A percentile compares a stretch with the other conserved stretches of the same genome.
phyloP scores from a whole-genome alignment of 2,113 vertebrate species.

The Guaruba guarouba region DNA sequence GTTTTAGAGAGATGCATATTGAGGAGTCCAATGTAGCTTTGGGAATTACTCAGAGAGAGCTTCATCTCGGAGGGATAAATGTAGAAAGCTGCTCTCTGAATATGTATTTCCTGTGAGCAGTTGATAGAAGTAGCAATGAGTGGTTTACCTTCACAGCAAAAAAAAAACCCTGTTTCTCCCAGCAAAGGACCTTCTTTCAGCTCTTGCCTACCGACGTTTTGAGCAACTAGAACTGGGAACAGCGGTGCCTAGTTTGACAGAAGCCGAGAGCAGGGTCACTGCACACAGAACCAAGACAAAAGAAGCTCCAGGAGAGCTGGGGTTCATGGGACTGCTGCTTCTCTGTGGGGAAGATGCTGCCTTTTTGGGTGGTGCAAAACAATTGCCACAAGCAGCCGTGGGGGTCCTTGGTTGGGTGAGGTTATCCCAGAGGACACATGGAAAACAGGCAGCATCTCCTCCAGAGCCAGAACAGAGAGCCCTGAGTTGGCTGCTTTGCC shows the following conservation, averaged over 20 bases:
- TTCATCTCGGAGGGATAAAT: neutral
- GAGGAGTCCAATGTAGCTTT: neutral
- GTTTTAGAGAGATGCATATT: neutral
- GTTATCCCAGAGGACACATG: slow-evolving; percentile 29
- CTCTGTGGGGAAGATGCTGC: neutral
- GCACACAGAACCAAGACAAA: neutral
- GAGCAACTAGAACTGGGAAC: neutral
- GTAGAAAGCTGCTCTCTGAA: neutral
- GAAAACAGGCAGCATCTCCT: neutral
- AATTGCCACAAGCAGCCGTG: neutral
- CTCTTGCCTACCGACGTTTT: neutral
- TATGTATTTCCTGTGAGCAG: neutral
- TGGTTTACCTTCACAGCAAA: neutral
- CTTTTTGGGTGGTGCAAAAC: neutral
- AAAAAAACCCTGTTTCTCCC: neutral
- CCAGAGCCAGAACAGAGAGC: slow-evolving; percentile 22
- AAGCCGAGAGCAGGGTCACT: neutral
- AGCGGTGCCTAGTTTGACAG: neutral
- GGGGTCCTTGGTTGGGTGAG: slow-evolving; percentile 17
- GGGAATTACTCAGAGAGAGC: neutral
- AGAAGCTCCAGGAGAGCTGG: slow-evolving; percentile 33
- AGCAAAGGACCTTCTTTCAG: neutral
- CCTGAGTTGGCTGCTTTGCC: slow-evolving; percentile 4
- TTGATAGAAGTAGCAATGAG: neutral
- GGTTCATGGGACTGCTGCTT: neutral